phyloP scores from a whole-genome alignment of 2,797 vertebrate genomes.

The Brotula barbata region DNA sequence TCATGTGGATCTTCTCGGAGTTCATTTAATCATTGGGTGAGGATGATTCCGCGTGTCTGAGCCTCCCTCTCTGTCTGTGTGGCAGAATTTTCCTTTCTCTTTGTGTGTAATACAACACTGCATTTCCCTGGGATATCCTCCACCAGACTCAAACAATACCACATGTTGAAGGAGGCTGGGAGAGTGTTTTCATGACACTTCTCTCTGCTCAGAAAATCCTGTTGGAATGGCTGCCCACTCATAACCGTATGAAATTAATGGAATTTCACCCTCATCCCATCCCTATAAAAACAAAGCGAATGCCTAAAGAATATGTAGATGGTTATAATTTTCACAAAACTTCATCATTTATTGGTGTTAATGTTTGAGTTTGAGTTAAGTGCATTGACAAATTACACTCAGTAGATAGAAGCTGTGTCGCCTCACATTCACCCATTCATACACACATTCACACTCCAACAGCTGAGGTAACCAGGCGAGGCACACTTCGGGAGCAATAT shows the following conservation, averaged over 20 bases:
- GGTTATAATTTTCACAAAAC: too few species aligned
- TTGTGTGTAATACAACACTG: constrained; percentile 59
- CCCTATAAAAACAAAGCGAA: constrained; percentile 1
- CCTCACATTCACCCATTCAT: too few species aligned
- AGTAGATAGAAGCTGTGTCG: too few species aligned
- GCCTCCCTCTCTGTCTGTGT: constrained; percentile 32
- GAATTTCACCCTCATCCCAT: too few species aligned
- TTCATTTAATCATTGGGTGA: constrained; percentile 55
- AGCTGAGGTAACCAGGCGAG: too few species aligned
- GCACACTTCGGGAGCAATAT: too few species aligned
- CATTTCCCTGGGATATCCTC: constrained; percentile 75
- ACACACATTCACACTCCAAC: too few species aligned
- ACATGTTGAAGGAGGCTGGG: constrained; percentile 50
- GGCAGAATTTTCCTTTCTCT: constrained; percentile 61
- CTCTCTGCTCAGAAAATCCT: constrained; percentile 21
- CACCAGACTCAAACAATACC: constrained; percentile 57
- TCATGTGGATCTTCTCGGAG: constrained; percentile 29
- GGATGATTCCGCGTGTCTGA: constrained; percentile 50
- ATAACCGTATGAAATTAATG: too few species aligned
- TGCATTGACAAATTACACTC: too few species aligned
- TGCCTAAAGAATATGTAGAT: constrained; percentile 11
- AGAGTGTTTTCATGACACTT: constrained; percentile 9
- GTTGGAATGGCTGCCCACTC: constrained; percentile 1
- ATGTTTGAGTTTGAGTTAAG: too few species aligned
- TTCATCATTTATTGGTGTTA: too few species aligned